Evolutionary conservation across 2,888 invertebrate species (phyloP), one percentile per base, ranked within the genome.

Genomic region (Pantelozetes paolii): DNA sequence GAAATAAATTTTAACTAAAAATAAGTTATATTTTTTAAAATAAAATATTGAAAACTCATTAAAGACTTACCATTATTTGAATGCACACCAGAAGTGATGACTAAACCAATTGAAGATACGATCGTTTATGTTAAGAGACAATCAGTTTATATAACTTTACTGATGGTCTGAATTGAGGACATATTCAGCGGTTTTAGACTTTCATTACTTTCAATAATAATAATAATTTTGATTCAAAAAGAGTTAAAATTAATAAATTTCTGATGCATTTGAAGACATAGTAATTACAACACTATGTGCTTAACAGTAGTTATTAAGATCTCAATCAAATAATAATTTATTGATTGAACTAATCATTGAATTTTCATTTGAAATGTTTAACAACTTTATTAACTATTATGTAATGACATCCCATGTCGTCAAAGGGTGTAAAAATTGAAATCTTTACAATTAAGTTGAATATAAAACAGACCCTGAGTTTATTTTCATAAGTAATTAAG

Each of bases 191-290:
- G 13, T 9, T 26, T 26, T 54, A 26, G 26, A 26, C 54, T 54
- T 54, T 26, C 54, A 26, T 54, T 50, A 20, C 50, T 50, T 50
- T 50, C 20, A 50, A 23, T 50, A 54, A 54, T 50, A 50, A 54
- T 9, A 18, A 54, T 54, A 54, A 54, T 54, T 54, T 26, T 45
- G 45, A 6, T 45, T 45, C 2, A 6, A 45, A 45, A 15, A 2
- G 11, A 45, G 6, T 45, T 45, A 15, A 23, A 26, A 26, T 54
- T 54, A 54, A 5, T n/a, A 50, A 50, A 50, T 50, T n/a, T 8
- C 15, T 50, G 50, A 50, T n/a, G n/a, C n/a, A n/a, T n/a, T n/a
- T n/a, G n/a, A n/a, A n/a, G n/a, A n/a, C n/a, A n/a, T n/a, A n/a
- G n/a, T n/a, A n/a, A n/a, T n/a, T n/a, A n/a, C n/a, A n/a, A n/a